phyloP scores from a whole-genome alignment of 1,140 invertebrate genomes.

The Helicoverpa zea region DNA sequence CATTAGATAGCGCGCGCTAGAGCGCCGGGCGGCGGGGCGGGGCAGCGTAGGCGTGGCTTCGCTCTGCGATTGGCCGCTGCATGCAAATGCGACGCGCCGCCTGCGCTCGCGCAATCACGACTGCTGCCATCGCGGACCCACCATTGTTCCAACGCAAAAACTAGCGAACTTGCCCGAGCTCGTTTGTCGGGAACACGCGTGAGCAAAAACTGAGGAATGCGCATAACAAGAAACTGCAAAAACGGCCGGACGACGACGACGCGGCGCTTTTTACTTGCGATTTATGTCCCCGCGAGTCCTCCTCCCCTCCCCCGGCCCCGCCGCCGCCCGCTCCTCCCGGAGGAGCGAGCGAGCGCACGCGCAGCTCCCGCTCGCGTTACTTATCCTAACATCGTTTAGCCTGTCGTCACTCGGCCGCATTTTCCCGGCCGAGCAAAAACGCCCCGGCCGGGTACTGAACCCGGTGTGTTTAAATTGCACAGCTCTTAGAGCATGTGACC shows the following conservation, averaged over 20 bases:
- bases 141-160: constrained; percentile 72
- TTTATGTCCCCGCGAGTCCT: constrained; percentile 67
- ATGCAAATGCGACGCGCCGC: constrained; percentile 76
- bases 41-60: constrained; percentile 69
- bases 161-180: constrained; percentile 59
- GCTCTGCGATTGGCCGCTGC: constrained; percentile 72
- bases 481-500: constrained; percentile 47
- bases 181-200: constrained; percentile 74
- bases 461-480: constrained; percentile 41
- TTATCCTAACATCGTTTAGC: constrained; percentile 55
- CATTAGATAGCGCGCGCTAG: constrained; percentile 50
- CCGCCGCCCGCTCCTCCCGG: constrained; percentile 35
- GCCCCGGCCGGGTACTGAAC: constrained; percentile 50
- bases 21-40: constrained; percentile 49
- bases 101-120: constrained; percentile 74
- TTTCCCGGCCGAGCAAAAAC: constrained; percentile 42
- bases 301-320: constrained; percentile 47
- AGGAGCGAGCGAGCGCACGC: constrained; percentile 8
- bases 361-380: constrained; percentile 29
- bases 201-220: constrained; percentile 74
- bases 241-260: constrained; percentile 60
- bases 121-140: constrained; percentile 59
- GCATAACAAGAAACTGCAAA: constrained; percentile 82
- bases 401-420: constrained; percentile 28
- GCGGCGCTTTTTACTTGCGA: constrained; percentile 75